Base-by-base conservation (phyloP, 1,140 invertebrate species). In the Oreohelix idahoensis region DNA sequence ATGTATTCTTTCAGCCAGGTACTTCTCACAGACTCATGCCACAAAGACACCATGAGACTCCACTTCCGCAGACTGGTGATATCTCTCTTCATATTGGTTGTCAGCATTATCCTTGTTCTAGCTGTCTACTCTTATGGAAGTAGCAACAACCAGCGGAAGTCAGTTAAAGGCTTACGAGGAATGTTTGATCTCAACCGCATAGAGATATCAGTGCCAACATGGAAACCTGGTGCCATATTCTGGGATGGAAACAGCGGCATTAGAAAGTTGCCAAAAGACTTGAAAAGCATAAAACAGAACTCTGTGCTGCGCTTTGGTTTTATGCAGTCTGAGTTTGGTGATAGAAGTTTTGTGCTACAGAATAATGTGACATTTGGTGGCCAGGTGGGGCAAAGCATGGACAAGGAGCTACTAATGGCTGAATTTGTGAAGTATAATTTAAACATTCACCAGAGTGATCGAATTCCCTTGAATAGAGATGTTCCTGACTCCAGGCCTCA, bases 401-500 rank as follows among this genome's bases (percentile, higher is more conserved):
- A 66, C 29, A 66, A 66, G 29, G 63, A 66, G n/a, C 29, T 66
- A n/a, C 17, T 66, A 35, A 66, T 66, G 63, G 63, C 63, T 39
- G 78, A 42, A 32, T 36, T 69, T 11, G 78, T 42, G 32, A 74
- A 79, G 4, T 69, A 79, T 42, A 71, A 78, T 39, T 42, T 84
- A 32, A 79, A 84, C 58, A 73, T 79, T 35, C 39, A 51, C 17
- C 45, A 39, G 32, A 84, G 83, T 74, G 83, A 84, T 58, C 32
- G 29, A 20, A 79, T 84, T 39, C 83, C 83, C n/a, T 58, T 84
- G 42, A 63, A 84, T 63, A 63, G 83, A n/a, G 70, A 79, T 26
- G 83, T 84, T 32, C 83, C 83, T 32, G 77, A 84, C 32, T 84
- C 83, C 0, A 51, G 83, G 38, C 76, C 76, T 38, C n/a, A 63